phyloP scores from a whole-genome alignment of 2,113 vertebrate species.

The Sigmodon hispidus region DNA sequence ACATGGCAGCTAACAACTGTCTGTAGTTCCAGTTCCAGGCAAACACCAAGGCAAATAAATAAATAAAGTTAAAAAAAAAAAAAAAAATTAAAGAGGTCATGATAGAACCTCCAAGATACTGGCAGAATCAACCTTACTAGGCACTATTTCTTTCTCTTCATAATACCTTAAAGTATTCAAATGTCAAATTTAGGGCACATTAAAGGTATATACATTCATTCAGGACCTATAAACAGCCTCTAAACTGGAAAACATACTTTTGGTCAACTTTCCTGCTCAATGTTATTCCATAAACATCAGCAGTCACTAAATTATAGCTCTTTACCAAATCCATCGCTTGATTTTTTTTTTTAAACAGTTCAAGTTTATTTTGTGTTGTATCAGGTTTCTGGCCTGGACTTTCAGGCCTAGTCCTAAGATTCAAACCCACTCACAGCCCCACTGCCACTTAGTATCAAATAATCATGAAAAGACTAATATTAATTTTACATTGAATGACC shows the following conservation, averaged over 20 bases:
- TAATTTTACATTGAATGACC: too few species aligned
- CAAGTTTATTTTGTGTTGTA: neutral
- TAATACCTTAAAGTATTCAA: neutral
- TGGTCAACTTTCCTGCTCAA: neutral
- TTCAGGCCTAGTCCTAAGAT: too few species aligned
- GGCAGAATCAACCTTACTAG: neutral
- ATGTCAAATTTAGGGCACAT: neutral
- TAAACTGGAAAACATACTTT: neutral
- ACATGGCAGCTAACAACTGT: too few species aligned
- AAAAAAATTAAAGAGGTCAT: neutral
- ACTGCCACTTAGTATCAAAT: too few species aligned
- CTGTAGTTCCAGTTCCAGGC: too few species aligned
- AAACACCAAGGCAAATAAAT: too few species aligned
- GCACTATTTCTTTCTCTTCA: neutral
- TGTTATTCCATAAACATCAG: neutral
- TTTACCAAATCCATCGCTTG: neutral
- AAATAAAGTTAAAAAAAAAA: too few species aligned
- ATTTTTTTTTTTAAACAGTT: neutral
- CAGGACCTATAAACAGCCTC: neutral
- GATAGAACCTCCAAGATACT: neutral
- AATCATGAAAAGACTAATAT: too few species aligned
- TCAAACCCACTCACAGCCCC: too few species aligned
- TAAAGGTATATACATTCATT: neutral
- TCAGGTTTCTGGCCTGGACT: too few species aligned
- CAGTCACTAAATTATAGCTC: neutral